Percentiles rank a stretch among this genome's conserved stretches.
These are phyloP conservation scores for Serranus cabrilla DNA, from an alignment of 2,797 vertebrate species.

Conservation along the genomic window DNA sequence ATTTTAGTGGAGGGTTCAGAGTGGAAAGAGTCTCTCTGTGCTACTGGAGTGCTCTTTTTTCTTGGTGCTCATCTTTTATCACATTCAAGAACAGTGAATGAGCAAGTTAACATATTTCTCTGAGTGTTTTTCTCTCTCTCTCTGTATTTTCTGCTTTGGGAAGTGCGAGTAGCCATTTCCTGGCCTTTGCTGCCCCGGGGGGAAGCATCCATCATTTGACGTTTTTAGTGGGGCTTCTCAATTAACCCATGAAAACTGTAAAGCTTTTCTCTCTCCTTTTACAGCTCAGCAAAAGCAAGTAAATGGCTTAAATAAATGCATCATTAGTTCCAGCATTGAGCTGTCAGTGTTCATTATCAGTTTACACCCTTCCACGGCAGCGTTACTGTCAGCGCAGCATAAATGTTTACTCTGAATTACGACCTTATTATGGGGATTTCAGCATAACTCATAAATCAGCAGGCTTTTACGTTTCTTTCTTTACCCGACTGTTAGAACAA, in stretches of 20 bases:
- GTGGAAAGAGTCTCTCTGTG: constrained; percentile 28
- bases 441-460: constrained; percentile 73
- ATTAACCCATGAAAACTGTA: constrained; percentile 85
- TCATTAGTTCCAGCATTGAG: constrained; percentile 83
- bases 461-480: constrained; percentile 49
- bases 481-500: constrained; percentile 34
- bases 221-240: constrained; percentile 82
- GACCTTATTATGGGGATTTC: constrained; percentile 71
- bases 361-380: constrained; percentile 66
- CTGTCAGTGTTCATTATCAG: constrained; percentile 83
- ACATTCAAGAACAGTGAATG: neutral
- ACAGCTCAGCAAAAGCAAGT: constrained; percentile 72
- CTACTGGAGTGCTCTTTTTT: constrained; percentile 28
- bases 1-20: constrained; percentile 16
- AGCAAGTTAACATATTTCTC: constrained; percentile 5
- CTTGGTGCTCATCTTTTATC: constrained; percentile 4
- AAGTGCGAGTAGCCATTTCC: constrained; percentile 68
- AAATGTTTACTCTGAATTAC: constrained; percentile 84
- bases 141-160: constrained; percentile 54
- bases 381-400: constrained; percentile 66
- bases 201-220: constrained; percentile 83
- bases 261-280: constrained; percentile 66
- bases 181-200: constrained; percentile 60
- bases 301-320: constrained; percentile 81
- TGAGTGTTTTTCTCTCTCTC: constrained; percentile 13